phyloP scores from a whole-genome alignment of 2,113 vertebrate species.

The Peromyscus polionotus region DNA sequence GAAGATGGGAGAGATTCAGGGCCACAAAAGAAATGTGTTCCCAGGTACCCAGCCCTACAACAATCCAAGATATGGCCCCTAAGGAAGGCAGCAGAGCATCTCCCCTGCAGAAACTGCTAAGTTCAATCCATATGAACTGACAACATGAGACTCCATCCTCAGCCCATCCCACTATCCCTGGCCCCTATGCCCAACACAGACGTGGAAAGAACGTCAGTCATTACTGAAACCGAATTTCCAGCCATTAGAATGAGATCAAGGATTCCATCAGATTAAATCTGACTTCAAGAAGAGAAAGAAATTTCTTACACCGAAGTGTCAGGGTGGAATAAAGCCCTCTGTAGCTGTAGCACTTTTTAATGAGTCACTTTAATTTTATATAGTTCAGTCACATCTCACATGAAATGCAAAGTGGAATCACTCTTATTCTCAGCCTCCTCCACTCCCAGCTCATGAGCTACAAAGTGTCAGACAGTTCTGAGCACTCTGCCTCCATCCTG shows the following conservation, averaged over 20 bases:
- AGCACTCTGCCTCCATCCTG: neutral
- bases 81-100: neutral
- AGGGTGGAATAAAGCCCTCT: conserved; percentile 55
- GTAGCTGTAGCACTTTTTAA: conserved; percentile 67
- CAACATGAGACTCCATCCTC: neutral
- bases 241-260: conserved; percentile 24
- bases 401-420: conserved; percentile 69
- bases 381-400: conserved; percentile 68
- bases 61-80: neutral
- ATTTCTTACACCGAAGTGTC: conserved; percentile 60
- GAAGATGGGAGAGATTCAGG: neutral
- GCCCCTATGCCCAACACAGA: neutral
- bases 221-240: neutral
- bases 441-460: conserved; percentile 27
- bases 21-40: neutral
- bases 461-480: conserved; percentile 55
- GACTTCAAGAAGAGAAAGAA: conserved; percentile 57
- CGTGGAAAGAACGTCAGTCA: neutral
- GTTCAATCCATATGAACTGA: neutral
- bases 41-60: neutral
- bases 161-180: neutral
- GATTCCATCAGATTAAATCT: conserved; percentile 38
- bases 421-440: conserved; percentile 63
- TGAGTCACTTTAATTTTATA: conserved; percentile 73
- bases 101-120: neutral